Conservation (phyloP, 2,888 invertebrate genomes). For the Microctonus brassicae region DNA sequence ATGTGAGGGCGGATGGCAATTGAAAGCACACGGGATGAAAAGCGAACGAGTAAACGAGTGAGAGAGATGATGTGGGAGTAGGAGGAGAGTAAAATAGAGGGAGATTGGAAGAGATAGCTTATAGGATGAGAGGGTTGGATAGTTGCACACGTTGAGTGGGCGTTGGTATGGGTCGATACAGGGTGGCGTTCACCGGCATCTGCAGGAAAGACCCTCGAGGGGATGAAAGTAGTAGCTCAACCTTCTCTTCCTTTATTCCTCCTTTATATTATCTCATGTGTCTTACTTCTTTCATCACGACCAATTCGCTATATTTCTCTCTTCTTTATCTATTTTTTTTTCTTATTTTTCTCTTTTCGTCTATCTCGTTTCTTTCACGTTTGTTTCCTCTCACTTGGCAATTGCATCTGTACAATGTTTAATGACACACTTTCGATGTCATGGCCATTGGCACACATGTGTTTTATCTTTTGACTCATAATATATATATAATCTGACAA, state of each 20-base stretch:
- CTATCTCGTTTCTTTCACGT: neutral
- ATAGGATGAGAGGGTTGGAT: conserved; percentile 1
- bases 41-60: neutral
- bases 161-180: conserved; percentile 63
- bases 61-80: no score
- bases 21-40: neutral
- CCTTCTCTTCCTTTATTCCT: neutral
- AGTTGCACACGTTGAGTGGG: conserved; percentile 52
- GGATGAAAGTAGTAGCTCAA: conserved; percentile 35
- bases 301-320: conserved; percentile 3
- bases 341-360: neutral
- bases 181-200: conserved; percentile 57
- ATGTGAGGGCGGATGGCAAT: neutral
- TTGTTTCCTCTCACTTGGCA: conserved; percentile 17
- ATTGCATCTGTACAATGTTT: conserved; percentile 22
- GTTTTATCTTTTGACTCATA: neutral
- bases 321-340: conserved; percentile 20
- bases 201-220: conserved; percentile 51
- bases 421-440: conserved; percentile 8
- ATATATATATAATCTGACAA: neutral
- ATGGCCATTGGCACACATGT: neutral
- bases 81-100: neutral
- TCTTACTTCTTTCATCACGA: conserved; percentile 30
- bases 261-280: neutral
- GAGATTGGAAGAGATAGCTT: neutral